Conservation (phyloP, 2,113 vertebrate species). For the Aplodontia rufa region DNA sequence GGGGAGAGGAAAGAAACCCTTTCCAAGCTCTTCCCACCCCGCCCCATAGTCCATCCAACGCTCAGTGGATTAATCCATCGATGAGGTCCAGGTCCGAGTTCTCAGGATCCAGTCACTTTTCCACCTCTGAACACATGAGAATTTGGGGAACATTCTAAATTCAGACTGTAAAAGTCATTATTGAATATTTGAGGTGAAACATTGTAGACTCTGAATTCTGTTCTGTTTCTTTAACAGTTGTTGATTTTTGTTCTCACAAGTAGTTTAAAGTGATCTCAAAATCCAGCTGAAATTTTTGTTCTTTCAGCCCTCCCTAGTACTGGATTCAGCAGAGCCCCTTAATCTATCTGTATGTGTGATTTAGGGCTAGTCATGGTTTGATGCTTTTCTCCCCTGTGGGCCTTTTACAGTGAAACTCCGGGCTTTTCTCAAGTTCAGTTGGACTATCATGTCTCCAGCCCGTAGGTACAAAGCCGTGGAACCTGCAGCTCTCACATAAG, state of each 20-base stretch:
- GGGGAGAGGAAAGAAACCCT: not conserved
- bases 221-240: not conserved
- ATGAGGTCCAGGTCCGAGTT: too few species aligned
- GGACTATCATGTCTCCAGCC: not conserved
- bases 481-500: not conserved
- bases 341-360: not conserved
- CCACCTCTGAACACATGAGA: not conserved
- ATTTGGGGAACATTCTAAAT: not conserved
- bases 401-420: not conserved
- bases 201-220: not conserved
- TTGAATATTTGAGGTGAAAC: not conserved
- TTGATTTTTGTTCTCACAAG: not conserved
- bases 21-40: too few species aligned
- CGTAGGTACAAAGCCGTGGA: not conserved
- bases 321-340: not conserved
- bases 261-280: not conserved
- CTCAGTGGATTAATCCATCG: not conserved
- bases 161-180: not conserved
- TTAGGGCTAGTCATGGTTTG: not conserved
- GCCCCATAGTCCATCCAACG: not conserved
- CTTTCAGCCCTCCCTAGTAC: not conserved
- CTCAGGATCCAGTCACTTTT: too few species aligned
- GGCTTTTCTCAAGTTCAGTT: not conserved
- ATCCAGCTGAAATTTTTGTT: not conserved
- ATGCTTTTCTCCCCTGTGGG: not conserved